These are phyloP conservation scores for Danionella cerebrum DNA, from an alignment of 2,113 vertebrate species.

Conservation along the genomic window DNA sequence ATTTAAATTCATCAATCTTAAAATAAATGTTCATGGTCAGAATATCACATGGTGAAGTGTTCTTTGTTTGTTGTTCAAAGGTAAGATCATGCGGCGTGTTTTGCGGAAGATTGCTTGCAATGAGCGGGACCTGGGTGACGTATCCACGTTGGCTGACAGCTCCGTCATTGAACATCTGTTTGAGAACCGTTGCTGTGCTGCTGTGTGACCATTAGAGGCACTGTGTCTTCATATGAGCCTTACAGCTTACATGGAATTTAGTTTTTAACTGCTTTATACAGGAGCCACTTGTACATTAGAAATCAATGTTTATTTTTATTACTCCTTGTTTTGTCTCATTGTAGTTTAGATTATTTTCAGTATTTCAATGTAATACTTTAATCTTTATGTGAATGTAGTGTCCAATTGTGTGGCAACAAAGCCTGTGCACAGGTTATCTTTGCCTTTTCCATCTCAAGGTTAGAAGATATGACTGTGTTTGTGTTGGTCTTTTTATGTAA, in stretches of 20 bases:
- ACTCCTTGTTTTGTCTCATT: background rate
- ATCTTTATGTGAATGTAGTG: background rate
- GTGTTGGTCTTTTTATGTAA: background rate
- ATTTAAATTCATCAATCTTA: too few relatives aligned
- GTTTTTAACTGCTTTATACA: background rate
- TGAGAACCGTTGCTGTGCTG: slow-evolving; percentile 70
- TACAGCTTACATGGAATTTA: too few relatives aligned
- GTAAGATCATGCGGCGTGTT: slow-evolving; percentile 92
- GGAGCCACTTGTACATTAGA: slow-evolving; percentile 21
- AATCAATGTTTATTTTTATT: slow-evolving; percentile 10
- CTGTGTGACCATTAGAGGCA: slow-evolving; percentile 54
- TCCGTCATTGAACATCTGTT: slow-evolving; percentile 83
- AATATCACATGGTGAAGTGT: background rate
- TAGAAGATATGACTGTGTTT: background rate
- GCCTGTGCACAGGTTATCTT: background rate
- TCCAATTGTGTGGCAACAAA: background rate
- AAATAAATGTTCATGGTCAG: too few relatives aligned
- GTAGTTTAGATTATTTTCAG: background rate
- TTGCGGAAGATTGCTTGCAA: slow-evolving; percentile 86
- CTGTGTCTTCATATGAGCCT: too few relatives aligned
- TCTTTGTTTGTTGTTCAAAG: slow-evolving; percentile 47
- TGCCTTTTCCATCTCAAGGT: background rate
- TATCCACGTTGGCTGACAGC: slow-evolving; percentile 84
- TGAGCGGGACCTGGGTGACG: slow-evolving; percentile 83
- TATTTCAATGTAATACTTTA: background rate